These are phyloP conservation scores for Xylocopa sonorina DNA, from an alignment of 1,140 invertebrate genomes.

Conservation along the genomic window DNA sequence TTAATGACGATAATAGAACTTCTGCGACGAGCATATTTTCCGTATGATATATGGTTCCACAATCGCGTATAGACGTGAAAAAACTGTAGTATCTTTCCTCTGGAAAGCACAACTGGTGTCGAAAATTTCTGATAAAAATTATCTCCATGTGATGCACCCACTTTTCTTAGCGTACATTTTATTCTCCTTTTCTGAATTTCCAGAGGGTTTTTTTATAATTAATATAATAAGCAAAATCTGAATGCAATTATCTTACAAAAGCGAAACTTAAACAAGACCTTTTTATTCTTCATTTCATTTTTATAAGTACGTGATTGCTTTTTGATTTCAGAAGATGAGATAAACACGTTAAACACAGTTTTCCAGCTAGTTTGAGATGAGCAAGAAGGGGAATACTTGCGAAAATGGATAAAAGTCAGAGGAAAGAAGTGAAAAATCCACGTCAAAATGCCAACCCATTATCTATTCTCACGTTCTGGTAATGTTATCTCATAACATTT, in stretches of 20 bases:
- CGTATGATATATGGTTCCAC: neutral
- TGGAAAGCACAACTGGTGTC: too few relatives aligned
- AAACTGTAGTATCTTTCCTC: too few relatives aligned
- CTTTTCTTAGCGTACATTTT: too few relatives aligned
- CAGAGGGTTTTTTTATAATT: too few relatives aligned
- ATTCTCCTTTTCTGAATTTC: too few relatives aligned
- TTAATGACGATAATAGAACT: neutral
- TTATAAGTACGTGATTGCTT: neutral
- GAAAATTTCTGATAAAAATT: too few relatives aligned
- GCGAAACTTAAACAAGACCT: too few relatives aligned
- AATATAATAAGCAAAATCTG: too few relatives aligned
- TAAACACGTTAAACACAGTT: neutral
- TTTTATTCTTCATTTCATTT: neutral
- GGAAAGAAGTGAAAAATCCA: conserved; percentile 80
- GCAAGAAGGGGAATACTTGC: neutral
- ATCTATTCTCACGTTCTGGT: conserved; percentile 83
- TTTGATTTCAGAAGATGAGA: neutral
- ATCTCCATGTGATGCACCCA: too few relatives aligned
- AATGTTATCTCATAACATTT: conserved; percentile 66
- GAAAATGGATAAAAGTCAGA: conserved; percentile 78
- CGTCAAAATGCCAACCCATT: conserved; percentile 81
- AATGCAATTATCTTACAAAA: too few relatives aligned
- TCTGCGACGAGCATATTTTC: neutral
- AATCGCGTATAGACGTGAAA: neutral
- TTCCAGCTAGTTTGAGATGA: conserved; percentile 4